Percentiles rank a stretch among this genome's conserved stretches.
phyloP scores from a whole-genome alignment of 2,113 vertebrate genomes.

The Sprattus sprattus region DNA sequence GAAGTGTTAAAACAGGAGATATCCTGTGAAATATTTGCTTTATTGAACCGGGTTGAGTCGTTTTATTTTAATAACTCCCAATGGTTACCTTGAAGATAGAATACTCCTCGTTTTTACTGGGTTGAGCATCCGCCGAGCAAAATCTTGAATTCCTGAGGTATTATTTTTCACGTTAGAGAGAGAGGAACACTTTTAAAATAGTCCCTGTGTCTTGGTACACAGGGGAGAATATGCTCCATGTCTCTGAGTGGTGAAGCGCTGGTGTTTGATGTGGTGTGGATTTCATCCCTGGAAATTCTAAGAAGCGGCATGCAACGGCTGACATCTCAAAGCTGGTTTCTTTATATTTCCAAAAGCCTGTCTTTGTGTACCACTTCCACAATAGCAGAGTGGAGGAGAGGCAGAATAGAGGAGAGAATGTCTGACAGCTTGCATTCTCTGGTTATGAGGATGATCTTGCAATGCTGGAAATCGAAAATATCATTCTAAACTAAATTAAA shows the following conservation, averaged over 20 bases:
- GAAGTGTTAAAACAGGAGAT: constrained; percentile 50
- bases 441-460: neutral
- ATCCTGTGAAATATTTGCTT: constrained; percentile 45
- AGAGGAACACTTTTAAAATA: neutral
- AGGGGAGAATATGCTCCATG: constrained; percentile 1
- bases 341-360: neutral
- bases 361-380: neutral
- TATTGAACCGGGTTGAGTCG: constrained; percentile 37
- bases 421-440: neutral
- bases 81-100: constrained; percentile 17
- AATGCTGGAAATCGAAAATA: neutral
- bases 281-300: neutral
- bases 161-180: neutral
- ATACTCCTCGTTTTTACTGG: neutral
- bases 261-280: constrained; percentile 1
- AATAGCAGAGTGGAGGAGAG: neutral
- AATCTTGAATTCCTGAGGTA: neutral
- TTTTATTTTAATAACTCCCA: constrained; percentile 16
- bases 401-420: neutral
- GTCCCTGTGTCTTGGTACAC: constrained; percentile 2
- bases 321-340: constrained; percentile 13
- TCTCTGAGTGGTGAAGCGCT: neutral
- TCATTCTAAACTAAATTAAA: neutral
- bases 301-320: neutral
- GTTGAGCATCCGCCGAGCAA: neutral